phyloP scores from a whole-genome alignment of 2,888 invertebrate species.

The Monochamus alternatus region DNA sequence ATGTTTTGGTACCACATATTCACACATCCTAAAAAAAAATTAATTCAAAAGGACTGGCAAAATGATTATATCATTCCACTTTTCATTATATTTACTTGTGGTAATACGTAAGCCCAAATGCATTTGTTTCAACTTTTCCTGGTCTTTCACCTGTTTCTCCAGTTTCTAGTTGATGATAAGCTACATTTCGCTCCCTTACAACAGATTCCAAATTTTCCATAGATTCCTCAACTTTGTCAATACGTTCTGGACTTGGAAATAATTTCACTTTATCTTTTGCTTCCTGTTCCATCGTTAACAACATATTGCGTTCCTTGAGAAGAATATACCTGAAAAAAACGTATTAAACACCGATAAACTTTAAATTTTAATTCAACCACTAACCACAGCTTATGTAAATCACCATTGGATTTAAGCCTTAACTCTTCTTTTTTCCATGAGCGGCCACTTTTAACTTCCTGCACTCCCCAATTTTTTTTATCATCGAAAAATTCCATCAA shows the following conservation, averaged over 20 bases:
- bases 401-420: conserved; percentile 93
- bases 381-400: conserved; percentile 97
- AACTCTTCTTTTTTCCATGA: conserved; percentile 93
- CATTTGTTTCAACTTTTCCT: conserved; percentile 73
- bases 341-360: conserved; percentile 14
- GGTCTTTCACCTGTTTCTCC: conserved; percentile 89
- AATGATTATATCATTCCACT: conserved; percentile 17
- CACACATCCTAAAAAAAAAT: conserved; percentile 69
- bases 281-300: conserved; percentile 95
- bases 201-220: conserved; percentile 95
- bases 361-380: background rate
- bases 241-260: conserved; percentile 93
- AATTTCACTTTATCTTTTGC: conserved; percentile 77
- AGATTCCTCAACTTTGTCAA: conserved; percentile 94
- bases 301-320: conserved; percentile 97
- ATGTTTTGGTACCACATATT: conserved; percentile 79
- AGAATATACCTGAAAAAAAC: conserved; percentile 79
- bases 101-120: conserved; percentile 76
- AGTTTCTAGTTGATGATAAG: conserved; percentile 91
- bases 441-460: conserved; percentile 85
- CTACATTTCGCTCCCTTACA: conserved; percentile 92
- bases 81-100: conserved; percentile 68
- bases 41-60: too few relatives aligned
- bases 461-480: conserved; percentile 86
- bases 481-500: conserved; percentile 94